Base-by-base conservation (phyloP, 2,888 invertebrate genomes). In the Rhamphomyia laevipes region DNA sequence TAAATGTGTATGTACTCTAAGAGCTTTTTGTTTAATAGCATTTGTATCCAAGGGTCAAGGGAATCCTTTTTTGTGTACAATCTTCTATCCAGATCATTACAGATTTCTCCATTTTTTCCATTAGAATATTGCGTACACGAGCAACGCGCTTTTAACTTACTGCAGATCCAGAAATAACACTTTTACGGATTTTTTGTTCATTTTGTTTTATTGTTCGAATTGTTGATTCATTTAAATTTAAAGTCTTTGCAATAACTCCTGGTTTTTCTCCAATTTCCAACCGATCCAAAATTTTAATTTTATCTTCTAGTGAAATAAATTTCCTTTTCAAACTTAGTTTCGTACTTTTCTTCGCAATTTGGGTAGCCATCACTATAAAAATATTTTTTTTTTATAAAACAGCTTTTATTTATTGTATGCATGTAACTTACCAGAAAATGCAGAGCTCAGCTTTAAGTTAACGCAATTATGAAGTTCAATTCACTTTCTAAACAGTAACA, bases 51-150 rank as follows among this genome's bases (percentile, higher is more conserved):
- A 50, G 47, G 52, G 54, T 51, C 37, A 58, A 50, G 47, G 52
- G 54, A 40, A 55, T 52, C 21, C 46, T 49, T 51, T 53, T 56
- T 43, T 52, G 33, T 31, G 31, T 48, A 47, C 48, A 48, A 35
- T 56, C 55, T 42, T 56, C 51, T 27, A 58, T 54, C 57, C 57
- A 58, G 38, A 56, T 49, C 38, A 49, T 54, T 15, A 58, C 53
- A 38, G 48, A 48, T 51, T 56, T 55, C 53, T 57, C 58, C 55
- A 56, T 58, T 53, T 56, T 59, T 49, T 55, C 58, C 21, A 58
- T 57, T 43, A 54, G 56, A 42, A 46, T 40, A 46, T 48, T 53
- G 40, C 53, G 51, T 47, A 47, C 37, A 53, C 52, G 55, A 46
- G 43, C 53, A 40, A 47, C 51, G 43, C 47, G 46, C 51, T 51